Percentiles rank a stretch among this genome's conserved stretches.
phyloP scores from a whole-genome alignment of 2,797 vertebrate genomes.

The Chaenodraco wilsoni region DNA sequence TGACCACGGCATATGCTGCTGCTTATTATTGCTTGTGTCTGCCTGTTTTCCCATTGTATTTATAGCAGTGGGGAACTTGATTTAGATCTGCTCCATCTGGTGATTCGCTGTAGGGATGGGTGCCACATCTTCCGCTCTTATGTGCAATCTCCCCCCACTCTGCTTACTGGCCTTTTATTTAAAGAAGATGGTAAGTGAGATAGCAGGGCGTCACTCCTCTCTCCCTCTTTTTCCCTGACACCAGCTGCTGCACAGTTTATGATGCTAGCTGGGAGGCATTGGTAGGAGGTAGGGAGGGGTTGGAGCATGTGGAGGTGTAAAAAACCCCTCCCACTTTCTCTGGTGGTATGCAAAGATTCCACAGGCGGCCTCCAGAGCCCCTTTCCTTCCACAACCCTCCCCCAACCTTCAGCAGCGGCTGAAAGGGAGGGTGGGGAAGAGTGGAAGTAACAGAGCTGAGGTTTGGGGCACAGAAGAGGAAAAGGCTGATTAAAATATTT shows the following conservation, averaged over 20 bases:
- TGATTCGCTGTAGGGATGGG: constrained; percentile 66
- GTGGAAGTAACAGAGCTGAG: constrained; percentile 47
- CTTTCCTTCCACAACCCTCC: constrained; percentile 55
- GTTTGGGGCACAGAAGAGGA: constrained; percentile 39
- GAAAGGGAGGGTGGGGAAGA: constrained; percentile 21
- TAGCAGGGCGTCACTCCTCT: constrained; percentile 54
- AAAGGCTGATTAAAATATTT: constrained; percentile 46
- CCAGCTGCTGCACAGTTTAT: constrained; percentile 75
- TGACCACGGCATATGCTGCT: constrained; percentile 71
- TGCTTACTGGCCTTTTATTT: constrained; percentile 72
- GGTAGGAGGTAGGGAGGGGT: neutral
- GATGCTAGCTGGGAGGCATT: constrained; percentile 55
- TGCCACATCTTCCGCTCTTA: constrained; percentile 60
- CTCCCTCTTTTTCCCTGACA: constrained; percentile 57
- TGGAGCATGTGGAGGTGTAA: constrained; percentile 56
- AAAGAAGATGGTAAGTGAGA: constrained; percentile 70
- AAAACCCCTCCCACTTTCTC: constrained; percentile 68
- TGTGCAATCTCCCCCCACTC: constrained; percentile 35
- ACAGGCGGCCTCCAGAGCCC: constrained; percentile 65
- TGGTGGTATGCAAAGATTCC: constrained; percentile 75
- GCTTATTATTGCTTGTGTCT: constrained; percentile 68
- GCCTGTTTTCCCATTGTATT: constrained; percentile 77
- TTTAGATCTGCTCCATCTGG: constrained; percentile 82
- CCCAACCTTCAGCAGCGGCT: constrained; percentile 58
- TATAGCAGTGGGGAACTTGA: constrained; percentile 73